Percentiles rank a stretch among this genome's conserved stretches.
These are phyloP conservation scores for Guaruba guarouba DNA, from an alignment of 2,113 vertebrate genomes.

Conservation along the genomic window DNA sequence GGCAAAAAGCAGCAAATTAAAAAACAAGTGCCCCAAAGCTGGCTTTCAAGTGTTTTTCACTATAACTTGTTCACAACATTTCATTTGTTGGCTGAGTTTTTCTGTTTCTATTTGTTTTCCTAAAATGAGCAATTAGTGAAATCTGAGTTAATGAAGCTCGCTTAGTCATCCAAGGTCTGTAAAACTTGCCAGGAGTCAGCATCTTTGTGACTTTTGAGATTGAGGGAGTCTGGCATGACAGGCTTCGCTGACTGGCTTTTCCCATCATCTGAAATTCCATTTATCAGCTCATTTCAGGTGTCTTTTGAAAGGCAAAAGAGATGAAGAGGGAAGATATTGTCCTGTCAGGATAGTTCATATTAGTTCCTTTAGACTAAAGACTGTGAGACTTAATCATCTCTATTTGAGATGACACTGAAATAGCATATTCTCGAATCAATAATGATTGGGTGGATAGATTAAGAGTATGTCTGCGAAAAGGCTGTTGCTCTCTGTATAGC, in stretches of 20 bases:
- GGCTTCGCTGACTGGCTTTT: slow-evolving; percentile 26
- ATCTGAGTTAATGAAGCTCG: slow-evolving; percentile 52
- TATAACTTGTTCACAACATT: background rate
- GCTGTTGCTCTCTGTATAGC: background rate
- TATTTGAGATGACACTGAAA: slow-evolving; percentile 38
- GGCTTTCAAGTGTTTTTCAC: background rate
- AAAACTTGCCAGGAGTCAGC: slow-evolving; percentile 53
- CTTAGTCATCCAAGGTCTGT: slow-evolving; percentile 45
- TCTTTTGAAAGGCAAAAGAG: background rate
- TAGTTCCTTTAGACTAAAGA: slow-evolving; percentile 10
- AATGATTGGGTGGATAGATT: background rate
- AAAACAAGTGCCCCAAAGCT: background rate
- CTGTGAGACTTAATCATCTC: slow-evolving; percentile 16
- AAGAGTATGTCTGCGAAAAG: background rate
- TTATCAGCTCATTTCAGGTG: slow-evolving; percentile 38
- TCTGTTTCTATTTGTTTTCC: slow-evolving; percentile 53
- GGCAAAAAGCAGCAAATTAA: background rate
- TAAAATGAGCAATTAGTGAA: slow-evolving; percentile 53
- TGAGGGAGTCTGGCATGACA: background rate
- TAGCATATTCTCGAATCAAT: background rate
- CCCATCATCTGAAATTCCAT: slow-evolving; percentile 21
- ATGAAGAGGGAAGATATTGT: slow-evolving; percentile 47
- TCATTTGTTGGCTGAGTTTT: background rate
- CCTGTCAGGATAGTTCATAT: slow-evolving; percentile 39
- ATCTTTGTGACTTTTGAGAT: slow-evolving; percentile 11